Percentiles rank a stretch among this genome's conserved stretches.
Conservation (phyloP, 2,113 vertebrate genomes). For the Psammodynastes pulverulentus region DNA sequence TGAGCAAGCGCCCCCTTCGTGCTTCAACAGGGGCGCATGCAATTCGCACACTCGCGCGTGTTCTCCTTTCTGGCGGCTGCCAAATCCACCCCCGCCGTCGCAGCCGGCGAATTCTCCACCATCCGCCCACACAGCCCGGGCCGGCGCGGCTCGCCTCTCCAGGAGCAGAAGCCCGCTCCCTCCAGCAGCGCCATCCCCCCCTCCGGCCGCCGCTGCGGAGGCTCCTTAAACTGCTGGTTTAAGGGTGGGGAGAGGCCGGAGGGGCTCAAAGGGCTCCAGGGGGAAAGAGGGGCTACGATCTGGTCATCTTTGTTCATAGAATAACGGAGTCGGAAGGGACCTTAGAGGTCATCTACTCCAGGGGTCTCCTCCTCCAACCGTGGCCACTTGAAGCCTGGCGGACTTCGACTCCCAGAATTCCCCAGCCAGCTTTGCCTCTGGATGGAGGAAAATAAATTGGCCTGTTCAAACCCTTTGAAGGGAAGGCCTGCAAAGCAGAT, state of each 20-base stretch:
- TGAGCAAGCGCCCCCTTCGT: background rate
- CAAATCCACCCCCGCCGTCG: background rate
- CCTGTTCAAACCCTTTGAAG: background rate
- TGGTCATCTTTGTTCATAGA: no score
- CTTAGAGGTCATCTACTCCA: no score
- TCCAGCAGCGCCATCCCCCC: background rate
- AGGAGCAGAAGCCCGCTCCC: background rate
- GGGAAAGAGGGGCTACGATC: background rate
- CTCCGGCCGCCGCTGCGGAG: background rate
- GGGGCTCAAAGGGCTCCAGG: background rate
- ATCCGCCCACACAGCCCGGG: conserved; percentile 11
- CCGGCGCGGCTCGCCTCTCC: background rate
- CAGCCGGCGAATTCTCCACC: conserved; percentile 15
- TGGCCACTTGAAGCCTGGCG: no score
- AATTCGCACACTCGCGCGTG: background rate
- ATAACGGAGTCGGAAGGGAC: no score
- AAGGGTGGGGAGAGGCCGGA: no score
- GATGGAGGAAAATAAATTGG: background rate
- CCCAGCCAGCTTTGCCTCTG: no score
- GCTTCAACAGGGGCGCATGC: background rate
- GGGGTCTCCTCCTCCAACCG: no score
- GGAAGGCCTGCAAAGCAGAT: background rate
- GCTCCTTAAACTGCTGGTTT: background rate
- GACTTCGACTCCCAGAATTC: no score
- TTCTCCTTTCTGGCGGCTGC: background rate